phyloP scores from a whole-genome alignment of 1,140 invertebrate species.

The Neomicropteryx cornuta region DNA sequence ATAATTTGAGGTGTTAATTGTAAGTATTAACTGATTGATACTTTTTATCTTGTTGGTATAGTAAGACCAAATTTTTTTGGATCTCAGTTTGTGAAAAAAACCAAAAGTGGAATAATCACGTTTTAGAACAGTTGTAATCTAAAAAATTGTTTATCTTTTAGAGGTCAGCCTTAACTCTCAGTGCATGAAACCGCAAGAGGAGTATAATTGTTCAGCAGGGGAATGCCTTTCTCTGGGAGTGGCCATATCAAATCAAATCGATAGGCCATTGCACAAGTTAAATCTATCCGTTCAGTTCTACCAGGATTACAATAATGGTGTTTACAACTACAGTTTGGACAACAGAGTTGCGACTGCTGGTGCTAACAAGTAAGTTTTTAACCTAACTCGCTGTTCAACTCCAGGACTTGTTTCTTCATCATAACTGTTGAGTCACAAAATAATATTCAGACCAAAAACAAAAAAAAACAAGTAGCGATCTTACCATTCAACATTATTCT shows the following conservation, averaged over 20 bases:
- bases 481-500: too few species aligned
- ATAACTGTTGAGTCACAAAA: neutral
- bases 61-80: too few species aligned
- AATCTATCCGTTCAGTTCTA: constrained; percentile 71
- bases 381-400: neutral
- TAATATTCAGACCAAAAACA: neutral
- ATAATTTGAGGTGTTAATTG: too few species aligned
- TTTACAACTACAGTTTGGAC: constrained; percentile 71
- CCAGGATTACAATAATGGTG: constrained; percentile 85
- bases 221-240: constrained; percentile 64
- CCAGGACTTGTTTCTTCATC: neutral
- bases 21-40: too few species aligned
- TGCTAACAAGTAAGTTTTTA: constrained; percentile 55
- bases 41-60: too few species aligned
- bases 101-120: too few species aligned
- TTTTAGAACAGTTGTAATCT: too few species aligned
- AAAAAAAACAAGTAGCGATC: too few species aligned
- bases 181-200: constrained; percentile 59
- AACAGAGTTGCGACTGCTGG: constrained; percentile 72
- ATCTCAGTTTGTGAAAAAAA: too few species aligned
- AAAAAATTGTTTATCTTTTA: constrained; percentile 21
- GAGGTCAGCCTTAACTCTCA: constrained; percentile 49
- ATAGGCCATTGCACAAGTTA: constrained; percentile 55
- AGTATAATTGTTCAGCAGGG: constrained; percentile 59
- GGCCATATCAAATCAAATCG: constrained; percentile 60